A percentile compares a stretch with the other conserved stretches of the same genome.
These are phyloP conservation scores for Drosophila neocordata DNA, from an alignment of 1,140 invertebrate genomes.

Conservation along the genomic window DNA sequence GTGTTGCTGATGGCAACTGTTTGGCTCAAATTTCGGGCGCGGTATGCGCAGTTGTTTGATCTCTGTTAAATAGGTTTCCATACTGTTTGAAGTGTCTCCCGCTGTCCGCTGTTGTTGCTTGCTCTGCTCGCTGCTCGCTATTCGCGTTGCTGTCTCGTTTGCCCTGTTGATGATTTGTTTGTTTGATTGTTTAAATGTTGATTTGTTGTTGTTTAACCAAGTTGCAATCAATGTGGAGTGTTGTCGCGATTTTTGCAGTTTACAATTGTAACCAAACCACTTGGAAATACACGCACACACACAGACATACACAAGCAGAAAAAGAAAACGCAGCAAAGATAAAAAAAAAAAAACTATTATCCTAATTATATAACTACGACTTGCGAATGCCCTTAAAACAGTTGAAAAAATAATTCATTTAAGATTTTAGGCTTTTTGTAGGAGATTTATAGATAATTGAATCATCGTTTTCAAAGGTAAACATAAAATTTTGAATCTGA, in stretches of 20 bases:
- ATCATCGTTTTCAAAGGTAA: too few relatives aligned
- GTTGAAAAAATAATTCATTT: too few relatives aligned
- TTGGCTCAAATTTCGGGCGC: constrained; percentile 90
- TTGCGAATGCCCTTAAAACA: not conserved
- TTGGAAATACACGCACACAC: constrained; percentile 2
- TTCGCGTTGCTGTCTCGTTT: constrained; percentile 16
- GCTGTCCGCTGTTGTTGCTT: not conserved
- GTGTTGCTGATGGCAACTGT: constrained; percentile 86
- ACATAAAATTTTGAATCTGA: too few relatives aligned
- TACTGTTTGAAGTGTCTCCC: constrained; percentile 68
- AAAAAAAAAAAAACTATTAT: not conserved
- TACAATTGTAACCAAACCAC: constrained; percentile 36
- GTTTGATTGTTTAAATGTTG: constrained; percentile 53
- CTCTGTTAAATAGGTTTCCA: constrained; percentile 92
- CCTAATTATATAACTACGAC: not conserved
- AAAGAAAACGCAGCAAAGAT: not conserved
- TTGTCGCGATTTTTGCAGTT: constrained; percentile 20
- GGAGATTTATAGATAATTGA: too few relatives aligned
- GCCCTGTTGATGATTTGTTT: constrained; percentile 69
- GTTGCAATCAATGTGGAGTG: constrained; percentile 64
- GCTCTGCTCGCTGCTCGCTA: not conserved
- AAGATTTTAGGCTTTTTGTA: too few relatives aligned
- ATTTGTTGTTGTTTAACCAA: constrained; percentile 73
- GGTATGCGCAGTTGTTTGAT: constrained; percentile 92
- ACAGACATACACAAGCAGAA: not conserved